Base-by-base conservation (phyloP, 2,888 invertebrate genomes). In the Ormyrus pomaceus region DNA sequence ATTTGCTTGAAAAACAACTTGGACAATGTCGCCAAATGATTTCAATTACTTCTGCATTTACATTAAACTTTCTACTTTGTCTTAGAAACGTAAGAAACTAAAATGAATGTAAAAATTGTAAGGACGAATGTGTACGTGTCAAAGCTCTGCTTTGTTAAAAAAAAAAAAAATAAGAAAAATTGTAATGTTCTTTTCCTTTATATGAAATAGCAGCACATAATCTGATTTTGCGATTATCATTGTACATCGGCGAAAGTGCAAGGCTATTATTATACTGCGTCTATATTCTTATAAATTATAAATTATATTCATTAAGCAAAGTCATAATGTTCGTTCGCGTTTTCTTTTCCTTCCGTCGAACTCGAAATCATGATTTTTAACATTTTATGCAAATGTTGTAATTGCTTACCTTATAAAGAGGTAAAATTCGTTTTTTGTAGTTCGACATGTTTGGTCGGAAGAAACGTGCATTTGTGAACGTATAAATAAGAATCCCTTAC, bases 101-200 rank as follows among this genome's bases (percentile, higher is more conserved):
- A 9, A 11, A 45, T 8, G 13, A 45, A 19, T 56, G 34, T 34
- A 62, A 51, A 48, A 59, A 56, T 19, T 66, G 19, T 72, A 11
- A 73, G 59, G n/a, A 77, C 69, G 81, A 81, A 81, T 81, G 77
- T 81, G 74, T 77, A 80, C 77, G 77, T 68, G 72, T 80, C 77
- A 74, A 80, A 74, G 77, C 77, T 34, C 72, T 4, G 62, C 77
- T 77, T 77, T 72, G 56, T 77, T 13, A 59, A 77, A 72, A 19
- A 45, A 50, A 65, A 6, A 50, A 34, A 34, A 34, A n/a, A n/a
- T n/a, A n/a, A 34, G 4, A 4, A 34, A 34, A 34, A 34, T 34
- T 34, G 13, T 19, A 58, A 50, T 11, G 45, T 45, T 55, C n/a
- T 56, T 59, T 61, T 56, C 46, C 50, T 59, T 53, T 7, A 19